Conservation (phyloP, 2,888 invertebrate genomes). For the Caenorhabditis zanzibari region DNA sequence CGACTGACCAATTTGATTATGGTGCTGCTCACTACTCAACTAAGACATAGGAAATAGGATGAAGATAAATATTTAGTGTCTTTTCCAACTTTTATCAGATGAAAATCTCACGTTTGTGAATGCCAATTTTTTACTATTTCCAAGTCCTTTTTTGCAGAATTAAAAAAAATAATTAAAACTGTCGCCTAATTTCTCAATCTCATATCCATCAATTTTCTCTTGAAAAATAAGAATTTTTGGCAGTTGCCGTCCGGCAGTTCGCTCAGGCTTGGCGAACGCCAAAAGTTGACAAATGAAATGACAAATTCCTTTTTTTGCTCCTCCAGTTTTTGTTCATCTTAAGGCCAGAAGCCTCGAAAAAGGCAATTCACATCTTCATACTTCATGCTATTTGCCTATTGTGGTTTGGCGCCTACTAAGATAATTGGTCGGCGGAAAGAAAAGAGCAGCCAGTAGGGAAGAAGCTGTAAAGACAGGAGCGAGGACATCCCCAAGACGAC, state of each 20-base stretch:
- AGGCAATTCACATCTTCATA: conserved; percentile 58
- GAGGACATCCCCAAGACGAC: conserved; percentile 21
- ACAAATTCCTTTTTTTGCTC: conserved; percentile 56
- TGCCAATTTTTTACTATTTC: too few species aligned
- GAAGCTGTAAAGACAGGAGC: conserved; percentile 37
- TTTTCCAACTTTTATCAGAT: background rate
- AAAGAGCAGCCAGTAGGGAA: conserved; percentile 16
- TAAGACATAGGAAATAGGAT: background rate
- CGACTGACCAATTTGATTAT: background rate
- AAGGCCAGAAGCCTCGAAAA: background rate
- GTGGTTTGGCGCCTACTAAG: conserved; percentile 47
- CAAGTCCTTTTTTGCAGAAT: too few species aligned
- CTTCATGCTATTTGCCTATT: conserved; percentile 55
- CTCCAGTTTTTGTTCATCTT: conserved; percentile 47
- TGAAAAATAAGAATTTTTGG: conserved; percentile 53
- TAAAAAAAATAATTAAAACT: too few species aligned
- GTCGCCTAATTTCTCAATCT: conserved; percentile 53
- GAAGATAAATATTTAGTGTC: background rate
- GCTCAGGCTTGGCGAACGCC: conserved; percentile 32
- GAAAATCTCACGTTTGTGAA: too few species aligned
- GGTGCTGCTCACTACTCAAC: background rate
- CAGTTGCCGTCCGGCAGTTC: background rate
- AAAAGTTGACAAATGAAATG: conserved; percentile 62
- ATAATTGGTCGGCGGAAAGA: conserved; percentile 52
- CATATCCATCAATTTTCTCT: conserved; percentile 27